Conservation (phyloP, 2,113 vertebrate genomes). For the Vulpes vulpes region DNA sequence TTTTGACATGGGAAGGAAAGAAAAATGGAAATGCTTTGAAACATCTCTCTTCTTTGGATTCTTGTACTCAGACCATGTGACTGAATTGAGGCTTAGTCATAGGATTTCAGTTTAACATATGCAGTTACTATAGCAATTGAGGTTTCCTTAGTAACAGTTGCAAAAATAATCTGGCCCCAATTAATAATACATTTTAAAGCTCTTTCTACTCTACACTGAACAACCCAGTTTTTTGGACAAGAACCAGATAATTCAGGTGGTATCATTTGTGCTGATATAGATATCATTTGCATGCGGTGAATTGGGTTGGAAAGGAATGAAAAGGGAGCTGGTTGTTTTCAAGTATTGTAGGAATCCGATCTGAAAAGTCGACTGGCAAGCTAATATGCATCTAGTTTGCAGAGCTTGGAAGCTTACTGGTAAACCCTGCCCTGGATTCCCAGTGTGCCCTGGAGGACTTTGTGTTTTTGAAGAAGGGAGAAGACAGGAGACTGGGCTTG, state of each 20-base stretch:
- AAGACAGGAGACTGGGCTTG: not conserved
- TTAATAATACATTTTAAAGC: conserved; percentile 84
- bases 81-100: conserved; percentile 70
- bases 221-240: conserved; percentile 69
- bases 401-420: not conserved
- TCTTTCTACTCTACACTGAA: conserved; percentile 71
- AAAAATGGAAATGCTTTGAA: conserved; percentile 71
- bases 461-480: not conserved
- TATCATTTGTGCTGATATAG: conserved; percentile 55
- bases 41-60: conserved; percentile 64
- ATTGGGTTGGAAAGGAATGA: conserved; percentile 51
- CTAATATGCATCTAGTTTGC: not conserved
- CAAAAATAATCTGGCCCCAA: conserved; percentile 83
- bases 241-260: conserved; percentile 74
- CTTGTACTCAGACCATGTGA: conserved; percentile 70
- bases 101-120: conserved; percentile 79
- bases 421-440: not conserved
- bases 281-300: conserved; percentile 53
- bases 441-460: not conserved
- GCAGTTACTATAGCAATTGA: conserved; percentile 84
- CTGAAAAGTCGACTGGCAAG: not conserved
- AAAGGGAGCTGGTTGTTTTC: conserved; percentile 28
- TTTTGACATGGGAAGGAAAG: conserved; percentile 70
- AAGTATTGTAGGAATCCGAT: not conserved
- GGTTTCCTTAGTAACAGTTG: conserved; percentile 84